Evolutionary conservation across 2,888 invertebrate species (phyloP), one percentile per base, ranked within the genome.

Genomic region (Eumacrocentrus americanus): DNA sequence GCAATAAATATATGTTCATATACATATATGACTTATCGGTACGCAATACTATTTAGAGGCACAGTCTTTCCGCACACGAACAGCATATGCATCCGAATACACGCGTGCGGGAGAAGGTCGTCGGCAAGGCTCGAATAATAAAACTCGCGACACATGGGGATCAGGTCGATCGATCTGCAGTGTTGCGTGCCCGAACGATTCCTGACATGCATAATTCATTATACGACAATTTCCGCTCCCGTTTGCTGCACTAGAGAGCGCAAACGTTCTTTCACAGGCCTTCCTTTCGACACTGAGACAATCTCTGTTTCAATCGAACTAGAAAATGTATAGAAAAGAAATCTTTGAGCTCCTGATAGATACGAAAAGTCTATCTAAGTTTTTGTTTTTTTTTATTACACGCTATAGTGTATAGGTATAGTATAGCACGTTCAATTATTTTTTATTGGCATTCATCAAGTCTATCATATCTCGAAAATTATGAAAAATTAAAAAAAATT

Each of bases 121-220:
- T n/a, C n/a, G n/a, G 25, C 47, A 22, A 14, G 50, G n/a, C 42
- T 29, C 12, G 53, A 44, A 44, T 34, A 42, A 54, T 29, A 44
- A 44, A 54, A 54, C 44, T 66, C 67, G 64, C 70, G 67, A 67
- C 67, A 70, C 66, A 42, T 54, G 44, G 29, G 6, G 23, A 25
- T 42, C 7, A 7, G 44, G 40, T 67, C 67, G 63, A 64, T 65
- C 67, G 71, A 72, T 69, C 71, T 16, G 23, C 16, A 71, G 60
- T 64, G 66, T 67, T 64, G 67, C 67, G 66, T 64, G 66, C 67
- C 58, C 63, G 67, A 65, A 65, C 66, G 68, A 71, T 67, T 68
- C 64, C 60, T 64, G 56, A 61, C 60, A 70, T 72, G 67, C 67
- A 72, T 72, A 64, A 71, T 71, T 71, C 70, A 72, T 71, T 58